Evolutionary conservation across 2,888 invertebrate genomes (phyloP).

Genomic region (Hydraecia micacea): DNA sequence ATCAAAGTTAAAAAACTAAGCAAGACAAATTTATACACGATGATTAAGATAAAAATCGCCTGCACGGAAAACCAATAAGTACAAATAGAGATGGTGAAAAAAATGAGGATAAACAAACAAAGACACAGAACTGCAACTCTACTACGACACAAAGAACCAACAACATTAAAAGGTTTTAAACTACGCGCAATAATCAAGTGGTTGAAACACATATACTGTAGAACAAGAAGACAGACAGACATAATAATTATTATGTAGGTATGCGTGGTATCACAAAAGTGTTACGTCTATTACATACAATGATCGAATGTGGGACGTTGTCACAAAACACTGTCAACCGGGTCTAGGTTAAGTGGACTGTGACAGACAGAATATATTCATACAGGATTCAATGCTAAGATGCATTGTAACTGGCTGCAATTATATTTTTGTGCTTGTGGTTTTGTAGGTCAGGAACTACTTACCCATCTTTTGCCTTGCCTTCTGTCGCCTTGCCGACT

Average conservation of each 20-base stretch:
- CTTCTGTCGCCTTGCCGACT: not conserved
- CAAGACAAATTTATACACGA: not conserved
- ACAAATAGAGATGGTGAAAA: not conserved
- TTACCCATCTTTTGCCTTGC: conserved; percentile 1
- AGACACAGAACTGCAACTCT: not conserved
- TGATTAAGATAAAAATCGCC: not conserved
- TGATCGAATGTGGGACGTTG: conserved; percentile 39
- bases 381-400: conserved; percentile 35
- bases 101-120: not conserved
- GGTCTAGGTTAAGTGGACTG: conserved; percentile 48
- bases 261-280: conserved; percentile 23
- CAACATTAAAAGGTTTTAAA: not conserved
- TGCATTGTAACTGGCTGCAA: conserved; percentile 36
- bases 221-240: not conserved
- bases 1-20: not conserved
- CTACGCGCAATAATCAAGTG: not conserved
- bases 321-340: conserved; percentile 41
- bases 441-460: conserved; percentile 25
- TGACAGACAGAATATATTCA: conserved; percentile 43
- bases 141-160: not conserved
- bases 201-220: not conserved
- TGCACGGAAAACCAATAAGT: too few species aligned
- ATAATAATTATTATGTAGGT: too few species aligned
- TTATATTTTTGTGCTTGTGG: conserved; percentile 21
- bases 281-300: conserved; percentile 34